A percentile compares a stretch with the other conserved stretches of the same genome.
Conservation (phyloP, 2,888 invertebrate species). For the Ptychoptera contaminata region DNA sequence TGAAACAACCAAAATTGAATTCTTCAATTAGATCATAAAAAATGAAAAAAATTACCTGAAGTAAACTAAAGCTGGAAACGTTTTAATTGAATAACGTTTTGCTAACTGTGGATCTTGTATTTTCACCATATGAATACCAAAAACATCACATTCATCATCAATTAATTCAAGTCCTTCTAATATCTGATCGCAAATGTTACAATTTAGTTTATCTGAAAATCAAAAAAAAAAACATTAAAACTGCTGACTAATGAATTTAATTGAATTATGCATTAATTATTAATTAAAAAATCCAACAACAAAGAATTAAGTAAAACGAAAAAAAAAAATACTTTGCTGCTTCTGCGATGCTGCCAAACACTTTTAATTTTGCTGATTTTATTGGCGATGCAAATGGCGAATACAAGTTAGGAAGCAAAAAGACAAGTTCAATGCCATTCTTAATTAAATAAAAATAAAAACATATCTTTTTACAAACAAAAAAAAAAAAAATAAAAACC, state of each 20-base stretch:
- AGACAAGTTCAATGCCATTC: too few relatives aligned
- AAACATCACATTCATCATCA: slow-evolving; percentile 83
- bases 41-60: slow-evolving; percentile 44
- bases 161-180: slow-evolving; percentile 74
- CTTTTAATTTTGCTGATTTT: too few relatives aligned
- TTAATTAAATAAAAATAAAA: too few relatives aligned
- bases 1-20: slow-evolving; percentile 26
- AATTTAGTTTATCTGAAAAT: slow-evolving; percentile 65
- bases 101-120: slow-evolving; percentile 84
- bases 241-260: too few relatives aligned
- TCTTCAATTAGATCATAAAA: slow-evolving; percentile 1
- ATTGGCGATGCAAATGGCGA: too few relatives aligned
- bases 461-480: too few relatives aligned
- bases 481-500: too few relatives aligned
- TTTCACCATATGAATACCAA: slow-evolving; percentile 85
- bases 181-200: slow-evolving; percentile 82
- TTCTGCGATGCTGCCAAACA: too few relatives aligned
- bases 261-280: neutral
- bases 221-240: neutral
- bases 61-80: slow-evolving; percentile 84
- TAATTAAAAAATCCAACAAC: neutral
- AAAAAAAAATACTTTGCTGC: neutral
- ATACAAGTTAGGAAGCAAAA: too few relatives aligned
- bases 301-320: slow-evolving; percentile 1
- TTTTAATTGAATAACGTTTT: slow-evolving; percentile 85